These are phyloP conservation scores for Nyleta sp. DNA, from an alignment of 2,888 invertebrate genomes.

Conservation along the genomic window DNA sequence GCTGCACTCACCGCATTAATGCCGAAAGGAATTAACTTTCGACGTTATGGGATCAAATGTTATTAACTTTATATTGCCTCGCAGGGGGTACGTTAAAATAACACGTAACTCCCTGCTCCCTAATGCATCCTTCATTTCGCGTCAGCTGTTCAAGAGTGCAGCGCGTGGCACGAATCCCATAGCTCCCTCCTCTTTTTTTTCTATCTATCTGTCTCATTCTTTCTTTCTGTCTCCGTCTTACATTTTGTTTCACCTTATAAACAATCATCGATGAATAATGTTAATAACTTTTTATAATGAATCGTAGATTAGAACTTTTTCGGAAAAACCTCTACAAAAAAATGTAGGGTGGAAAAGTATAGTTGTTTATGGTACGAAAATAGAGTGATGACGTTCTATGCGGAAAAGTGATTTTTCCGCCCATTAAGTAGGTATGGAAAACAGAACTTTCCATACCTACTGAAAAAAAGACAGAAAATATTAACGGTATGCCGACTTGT, in stretches of 20 bases:
- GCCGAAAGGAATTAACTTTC: conserved; percentile 81
- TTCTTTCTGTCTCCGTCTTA: conserved; percentile 14
- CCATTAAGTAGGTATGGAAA: too few relatives aligned
- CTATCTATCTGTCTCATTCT: conserved; percentile 8
- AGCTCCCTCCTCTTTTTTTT: conserved; percentile 8
- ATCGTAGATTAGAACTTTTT: too few relatives aligned
- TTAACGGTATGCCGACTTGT: too few relatives aligned
- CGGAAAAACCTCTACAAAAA: too few relatives aligned
- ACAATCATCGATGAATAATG: conserved; percentile 7
- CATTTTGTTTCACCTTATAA: conserved; percentile 20
- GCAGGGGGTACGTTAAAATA: conserved; percentile 69
- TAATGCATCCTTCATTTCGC: conserved; percentile 67
- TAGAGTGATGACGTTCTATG: too few relatives aligned
- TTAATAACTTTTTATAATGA: neutral
- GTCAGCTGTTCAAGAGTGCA: conserved; percentile 65
- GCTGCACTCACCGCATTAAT: conserved; percentile 76
- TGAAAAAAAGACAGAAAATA: too few relatives aligned
- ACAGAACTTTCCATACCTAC: too few relatives aligned
- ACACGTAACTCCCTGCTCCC: conserved; percentile 64
- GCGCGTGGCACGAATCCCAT: conserved; percentile 43
- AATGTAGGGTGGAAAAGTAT: too few relatives aligned
- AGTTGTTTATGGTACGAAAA: too few relatives aligned
- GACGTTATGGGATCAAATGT: conserved; percentile 78
- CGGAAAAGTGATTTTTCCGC: too few relatives aligned
- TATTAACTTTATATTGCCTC: conserved; percentile 79